Evolutionary conservation across 2,888 invertebrate species (phyloP), one percentile per base, ranked within the genome.

Genomic region (Lasioglossum pauxillum): DNA sequence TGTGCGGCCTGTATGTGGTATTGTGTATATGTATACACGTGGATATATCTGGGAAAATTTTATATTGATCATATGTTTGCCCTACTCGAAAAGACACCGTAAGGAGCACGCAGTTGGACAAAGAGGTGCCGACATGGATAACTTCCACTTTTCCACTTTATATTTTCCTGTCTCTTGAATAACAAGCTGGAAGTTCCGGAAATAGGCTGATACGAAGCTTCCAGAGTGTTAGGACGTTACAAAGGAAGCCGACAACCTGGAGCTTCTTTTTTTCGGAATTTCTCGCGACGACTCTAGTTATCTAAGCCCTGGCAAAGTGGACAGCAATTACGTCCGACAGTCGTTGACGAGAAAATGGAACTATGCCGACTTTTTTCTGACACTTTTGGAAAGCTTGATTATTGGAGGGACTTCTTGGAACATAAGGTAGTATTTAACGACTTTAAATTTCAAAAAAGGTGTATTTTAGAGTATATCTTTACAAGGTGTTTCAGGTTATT

Each of bases 261-360:
- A 71, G 23, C 41, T 71, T 71, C 71, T 12, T 41, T 71, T 69
- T 71, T 71, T 41, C 41, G 41, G 10, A 41, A 71, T 41, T n/a
- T 41, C 38, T 41, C 71, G 71, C 71, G 41, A 5, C 10, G 41
- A 71, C n/a, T 14, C 41, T 2, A n/a, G 71, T 41, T 71, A 14
- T 38, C 35, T 23, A 41, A 71, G 38, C 8, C 12, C n/a, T 41
- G 12, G 71, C 5, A 71, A 41, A 71, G 41, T 71, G 38, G 71
- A 14, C 41, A 41, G 41, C 71, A 71, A 71, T 71, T 71, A 71
- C 41, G 71, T 71, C n/a, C 38, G 41, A 71, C 38, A 23, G 41
- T 41, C 14, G 46, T 41, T 71, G 71, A 71, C 71, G 41, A n/a
- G 71, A 71, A 71, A 41, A 69, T 69, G 69, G 41, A 69, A n/a